These are phyloP conservation scores for Metopolophium dirhodum DNA, from an alignment of 1,140 invertebrate species.

Conservation along the genomic window DNA sequence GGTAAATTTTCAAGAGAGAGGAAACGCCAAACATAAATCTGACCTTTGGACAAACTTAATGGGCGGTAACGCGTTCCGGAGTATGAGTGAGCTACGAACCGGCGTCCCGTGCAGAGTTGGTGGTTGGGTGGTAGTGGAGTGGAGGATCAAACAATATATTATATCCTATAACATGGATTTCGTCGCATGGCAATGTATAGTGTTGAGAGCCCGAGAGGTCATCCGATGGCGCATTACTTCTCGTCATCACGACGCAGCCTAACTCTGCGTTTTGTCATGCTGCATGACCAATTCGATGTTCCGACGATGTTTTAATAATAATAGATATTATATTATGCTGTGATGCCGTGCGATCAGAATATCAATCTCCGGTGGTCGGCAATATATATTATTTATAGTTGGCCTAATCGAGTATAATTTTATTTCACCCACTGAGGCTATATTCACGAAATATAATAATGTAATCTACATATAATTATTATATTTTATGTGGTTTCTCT, in stretches of 20 bases:
- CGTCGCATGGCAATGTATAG: background rate
- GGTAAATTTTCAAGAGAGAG: constrained; percentile 5
- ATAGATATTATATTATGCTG: background rate
- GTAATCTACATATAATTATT: background rate
- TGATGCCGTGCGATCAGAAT: background rate
- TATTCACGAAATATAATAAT: background rate
- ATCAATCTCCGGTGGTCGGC: background rate
- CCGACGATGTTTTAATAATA: background rate
- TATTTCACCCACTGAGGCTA: background rate
- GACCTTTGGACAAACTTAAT: constrained; percentile 38
- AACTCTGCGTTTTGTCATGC: background rate
- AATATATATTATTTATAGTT: background rate
- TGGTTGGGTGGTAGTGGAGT: background rate
- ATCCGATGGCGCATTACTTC: background rate
- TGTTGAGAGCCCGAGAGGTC: background rate
- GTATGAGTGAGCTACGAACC: background rate
- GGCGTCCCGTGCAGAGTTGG: background rate
- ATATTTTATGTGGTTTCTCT: background rate
- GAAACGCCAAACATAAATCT: constrained; percentile 35
- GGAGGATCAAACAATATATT: background rate
- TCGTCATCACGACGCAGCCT: background rate
- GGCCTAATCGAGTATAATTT: background rate
- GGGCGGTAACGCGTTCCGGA: constrained; percentile 28
- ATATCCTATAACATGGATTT: background rate
- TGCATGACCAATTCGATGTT: background rate